A percentile compares a stretch with the other conserved stretches of the same genome.
These are phyloP conservation scores for Condylostylus longicornis DNA, from an alignment of 1,140 invertebrate species.

Conservation along the genomic window DNA sequence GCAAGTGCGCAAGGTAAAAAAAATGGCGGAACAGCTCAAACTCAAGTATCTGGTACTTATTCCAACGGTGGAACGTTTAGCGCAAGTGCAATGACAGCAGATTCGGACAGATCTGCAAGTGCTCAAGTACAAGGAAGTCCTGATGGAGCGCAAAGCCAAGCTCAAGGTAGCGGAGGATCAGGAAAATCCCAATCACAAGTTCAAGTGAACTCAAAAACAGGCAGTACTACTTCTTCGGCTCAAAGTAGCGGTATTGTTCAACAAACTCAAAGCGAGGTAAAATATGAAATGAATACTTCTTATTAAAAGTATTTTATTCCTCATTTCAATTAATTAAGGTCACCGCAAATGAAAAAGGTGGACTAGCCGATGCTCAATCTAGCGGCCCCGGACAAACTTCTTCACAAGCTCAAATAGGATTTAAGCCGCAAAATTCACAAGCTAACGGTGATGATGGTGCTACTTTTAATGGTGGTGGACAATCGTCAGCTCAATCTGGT, in stretches of 20 bases:
- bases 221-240: slow-evolving; percentile 52
- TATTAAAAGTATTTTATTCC: background rate
- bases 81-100: slow-evolving; percentile 63
- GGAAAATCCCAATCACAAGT: slow-evolving; percentile 65
- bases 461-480: slow-evolving; percentile 55
- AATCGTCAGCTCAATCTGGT: slow-evolving; percentile 59
- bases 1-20: slow-evolving; percentile 59
- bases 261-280: slow-evolving; percentile 37
- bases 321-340: slow-evolving; percentile 39
- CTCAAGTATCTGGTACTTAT: slow-evolving; percentile 63
- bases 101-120: slow-evolving; percentile 53
- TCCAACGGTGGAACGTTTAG: slow-evolving; percentile 59
- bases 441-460: slow-evolving; percentile 32
- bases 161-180: slow-evolving; percentile 53
- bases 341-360: slow-evolving; percentile 59
- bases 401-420: slow-evolving; percentile 72
- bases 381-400: slow-evolving; percentile 66
- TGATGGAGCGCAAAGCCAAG: slow-evolving; percentile 54
- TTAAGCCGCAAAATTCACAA: slow-evolving; percentile 47
- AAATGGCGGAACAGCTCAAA: slow-evolving; percentile 54
- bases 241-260: slow-evolving; percentile 59
- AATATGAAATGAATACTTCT: background rate
- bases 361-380: slow-evolving; percentile 68
- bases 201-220: slow-evolving; percentile 51
- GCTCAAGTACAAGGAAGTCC: slow-evolving; percentile 54